Percentiles rank a stretch among this genome's conserved stretches.
Evolutionary conservation across 37 sponge, comb jelly and placozoan species (phyloP).

Genomic region (Oopsacas minuta): DNA sequence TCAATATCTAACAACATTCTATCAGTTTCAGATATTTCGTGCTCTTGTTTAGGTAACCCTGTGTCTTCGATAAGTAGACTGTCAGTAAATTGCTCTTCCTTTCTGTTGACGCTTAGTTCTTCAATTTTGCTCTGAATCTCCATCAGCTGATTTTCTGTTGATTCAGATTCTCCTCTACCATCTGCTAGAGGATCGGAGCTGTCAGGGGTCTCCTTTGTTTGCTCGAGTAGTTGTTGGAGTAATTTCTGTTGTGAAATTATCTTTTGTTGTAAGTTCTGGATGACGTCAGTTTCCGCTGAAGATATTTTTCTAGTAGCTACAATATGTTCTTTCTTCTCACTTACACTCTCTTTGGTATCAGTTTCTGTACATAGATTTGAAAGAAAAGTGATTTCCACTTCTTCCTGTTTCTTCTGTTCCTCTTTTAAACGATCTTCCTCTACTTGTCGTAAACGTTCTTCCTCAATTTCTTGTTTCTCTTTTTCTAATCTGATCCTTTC

Average conservation of each 20-base stretch:
- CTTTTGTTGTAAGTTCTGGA: background rate
- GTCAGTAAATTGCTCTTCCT: background rate
- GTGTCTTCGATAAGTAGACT: background rate
- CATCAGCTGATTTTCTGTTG: background rate
- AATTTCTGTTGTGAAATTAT: background rate
- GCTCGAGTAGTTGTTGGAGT: background rate
- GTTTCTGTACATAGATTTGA: background rate
- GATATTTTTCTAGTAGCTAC: background rate
- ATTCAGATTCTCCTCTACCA: background rate
- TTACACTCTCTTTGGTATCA: background rate
- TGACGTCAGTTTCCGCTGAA: background rate
- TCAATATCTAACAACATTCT: constrained; percentile 8
- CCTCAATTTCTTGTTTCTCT: background rate
- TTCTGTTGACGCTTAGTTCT: background rate
- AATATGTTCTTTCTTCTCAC: background rate
- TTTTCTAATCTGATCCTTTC: background rate
- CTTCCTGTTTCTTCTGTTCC: background rate
- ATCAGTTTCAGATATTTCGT: background rate
- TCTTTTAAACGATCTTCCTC: background rate
- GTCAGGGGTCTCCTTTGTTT: background rate
- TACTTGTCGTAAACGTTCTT: background rate
- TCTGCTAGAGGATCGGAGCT: background rate
- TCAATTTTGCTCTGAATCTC: background rate
- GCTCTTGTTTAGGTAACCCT: background rate
- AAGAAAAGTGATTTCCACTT: background rate